phyloP scores from a whole-genome alignment of 2,888 invertebrate genomes.

The Hanleya hanleyi region DNA sequence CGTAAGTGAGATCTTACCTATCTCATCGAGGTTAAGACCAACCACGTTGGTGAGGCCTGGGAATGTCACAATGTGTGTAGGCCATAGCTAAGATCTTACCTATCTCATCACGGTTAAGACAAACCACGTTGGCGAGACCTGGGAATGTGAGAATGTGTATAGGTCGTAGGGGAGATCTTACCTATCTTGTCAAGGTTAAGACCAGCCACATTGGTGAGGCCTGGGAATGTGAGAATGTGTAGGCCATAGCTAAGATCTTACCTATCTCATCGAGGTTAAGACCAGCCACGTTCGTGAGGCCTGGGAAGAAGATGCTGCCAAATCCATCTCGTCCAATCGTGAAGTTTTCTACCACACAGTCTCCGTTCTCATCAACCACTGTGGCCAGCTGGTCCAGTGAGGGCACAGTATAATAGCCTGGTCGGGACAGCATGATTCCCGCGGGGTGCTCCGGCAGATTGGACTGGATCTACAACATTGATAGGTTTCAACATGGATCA shows the following conservation, averaged over 20 bases:
- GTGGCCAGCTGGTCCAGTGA: conserved; percentile 83
- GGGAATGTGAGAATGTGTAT: too few species aligned
- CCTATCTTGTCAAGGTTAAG: conserved; percentile 90
- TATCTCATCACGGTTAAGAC: too few species aligned
- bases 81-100: too few species aligned
- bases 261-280: conserved; percentile 90
- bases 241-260: too few species aligned
- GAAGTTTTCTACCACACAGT: conserved; percentile 89
- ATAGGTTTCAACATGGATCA: too few species aligned
- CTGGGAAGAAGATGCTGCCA: conserved; percentile 90
- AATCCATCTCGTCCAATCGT: conserved; percentile 92
- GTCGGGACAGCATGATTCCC: conserved; percentile 83
- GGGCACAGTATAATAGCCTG: conserved; percentile 95
- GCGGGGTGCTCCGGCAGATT: conserved; percentile 76
- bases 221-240: too few species aligned
- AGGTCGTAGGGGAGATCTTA: too few species aligned
- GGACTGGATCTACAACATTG: too few species aligned
- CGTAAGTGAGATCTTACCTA: too few species aligned
- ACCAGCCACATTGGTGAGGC: conserved; percentile 87
- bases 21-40: conserved; percentile 88
- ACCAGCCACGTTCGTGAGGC: conserved; percentile 87
- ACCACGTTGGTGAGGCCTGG: conserved; percentile 88
- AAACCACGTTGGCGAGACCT: too few species aligned
- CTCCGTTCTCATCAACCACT: conserved; percentile 81
- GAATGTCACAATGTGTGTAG: conserved; percentile 74